Base-by-base conservation (phyloP, 2,797 vertebrate genomes). In the Triplophysa bombifrons region DNA sequence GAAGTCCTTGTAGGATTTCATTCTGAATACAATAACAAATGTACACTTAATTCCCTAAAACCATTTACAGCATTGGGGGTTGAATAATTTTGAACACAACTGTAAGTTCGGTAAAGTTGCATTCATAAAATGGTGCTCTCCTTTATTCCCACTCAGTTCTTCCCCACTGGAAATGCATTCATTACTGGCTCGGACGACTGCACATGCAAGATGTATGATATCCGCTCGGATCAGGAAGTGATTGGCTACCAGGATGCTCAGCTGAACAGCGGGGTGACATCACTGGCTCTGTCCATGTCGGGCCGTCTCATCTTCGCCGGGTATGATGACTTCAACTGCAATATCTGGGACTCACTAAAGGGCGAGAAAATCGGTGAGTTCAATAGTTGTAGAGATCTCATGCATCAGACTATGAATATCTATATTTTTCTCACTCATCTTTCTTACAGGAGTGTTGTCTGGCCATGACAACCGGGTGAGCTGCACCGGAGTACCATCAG, bases 401-500 rank as follows among this genome's bases (percentile, higher is more conserved):
- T 19, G 1, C 50, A 51, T 51, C 51, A 25, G 27, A 38, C 16
- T 72, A 17, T 53, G 51, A 19, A 20, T 48, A 14, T 7, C 1
- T 46, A 9, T 27, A 10, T 25, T 22, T n/a, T 17, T 72, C 65
- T 72, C 55, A 0, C 22, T 46, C 27, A 48, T 4, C 38, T 51
- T 8, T 53, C 67, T 68, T 71, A 3, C 82, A 92, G 93, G 92
- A 38, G 92, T 97, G 77, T 94, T 99, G 30, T 95, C 98, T 0
- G 98, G 98, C 65, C 98, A 99, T 0, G 97, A 99, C 90, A 99
- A 99, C 93, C 94, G 98, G 84, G 97, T 99, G 88, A 99, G 97
- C 93, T 99, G 98, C 90, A 94, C 96, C 61, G 98, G 98, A 1
- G 95, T 99, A 80, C 97, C 97, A 0, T 86, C 53, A 0, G 97